Conservation (phyloP, 2,888 invertebrate species). For the Seira ritae region DNA sequence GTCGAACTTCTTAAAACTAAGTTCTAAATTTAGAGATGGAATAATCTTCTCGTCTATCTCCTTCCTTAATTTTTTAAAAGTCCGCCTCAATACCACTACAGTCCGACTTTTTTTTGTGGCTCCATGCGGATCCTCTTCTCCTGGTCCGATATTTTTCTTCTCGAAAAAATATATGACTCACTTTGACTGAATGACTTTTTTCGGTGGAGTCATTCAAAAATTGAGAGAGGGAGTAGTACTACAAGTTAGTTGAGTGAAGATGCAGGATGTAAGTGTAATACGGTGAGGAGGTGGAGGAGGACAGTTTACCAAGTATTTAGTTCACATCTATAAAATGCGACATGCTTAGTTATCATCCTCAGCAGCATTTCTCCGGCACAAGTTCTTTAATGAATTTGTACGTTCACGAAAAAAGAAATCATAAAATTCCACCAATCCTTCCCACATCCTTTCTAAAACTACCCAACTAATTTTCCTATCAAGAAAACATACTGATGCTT, state of each 20-base stretch:
- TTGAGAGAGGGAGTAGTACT: too few relatives aligned
- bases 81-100: neutral
- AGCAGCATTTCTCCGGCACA: neutral
- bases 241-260: neutral
- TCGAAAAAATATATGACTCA: neutral
- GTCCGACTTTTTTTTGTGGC: conserved; percentile 7
- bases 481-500: neutral
- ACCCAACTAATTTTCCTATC: too few relatives aligned
- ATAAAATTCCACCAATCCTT: neutral
- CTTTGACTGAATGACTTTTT: conserved; percentile 7
- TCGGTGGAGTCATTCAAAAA: neutral
- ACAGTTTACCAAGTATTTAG: conserved; percentile 6
- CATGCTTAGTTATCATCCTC: neutral
- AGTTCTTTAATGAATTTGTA: neutral
- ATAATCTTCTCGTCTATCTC: conserved; percentile 39
- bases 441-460: too few relatives aligned
- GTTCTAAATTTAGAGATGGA: conserved; percentile 65
- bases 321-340: neutral
- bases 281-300: conserved; percentile 18
- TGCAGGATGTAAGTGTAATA: neutral
- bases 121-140: neutral
- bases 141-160: conserved; percentile 17
- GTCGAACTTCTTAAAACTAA: conserved; percentile 2
- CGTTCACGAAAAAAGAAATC: neutral
- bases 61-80: conserved; percentile 7